Percentiles rank a stretch among this genome's conserved stretches.
phyloP scores from a whole-genome alignment of 2,888 invertebrate species.

The Autographa pulchrina region DNA sequence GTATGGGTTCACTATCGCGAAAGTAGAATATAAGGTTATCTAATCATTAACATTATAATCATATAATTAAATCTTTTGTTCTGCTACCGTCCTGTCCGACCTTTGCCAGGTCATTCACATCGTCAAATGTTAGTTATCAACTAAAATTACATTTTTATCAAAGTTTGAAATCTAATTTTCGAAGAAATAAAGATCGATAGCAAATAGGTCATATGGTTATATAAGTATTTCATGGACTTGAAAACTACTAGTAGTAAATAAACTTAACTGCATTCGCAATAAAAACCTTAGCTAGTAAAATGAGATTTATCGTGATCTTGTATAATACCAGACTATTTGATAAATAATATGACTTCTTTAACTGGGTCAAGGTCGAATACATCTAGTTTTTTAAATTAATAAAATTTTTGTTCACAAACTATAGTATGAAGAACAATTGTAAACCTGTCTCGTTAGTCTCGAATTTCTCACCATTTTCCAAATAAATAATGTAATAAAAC shows the following conservation, averaged over 20 bases:
- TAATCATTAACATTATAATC: conserved; percentile 4
- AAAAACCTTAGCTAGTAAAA: neutral
- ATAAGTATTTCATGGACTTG: no score
- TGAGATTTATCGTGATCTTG: neutral
- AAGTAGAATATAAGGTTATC: conserved; percentile 1
- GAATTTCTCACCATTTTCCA: neutral
- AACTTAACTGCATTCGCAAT: neutral
- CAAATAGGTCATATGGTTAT: no score
- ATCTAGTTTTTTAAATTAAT: no score
- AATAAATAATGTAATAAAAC: neutral
- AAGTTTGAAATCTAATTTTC: neutral
- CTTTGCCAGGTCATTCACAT: neutral
- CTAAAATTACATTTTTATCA: neutral
- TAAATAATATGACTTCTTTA: neutral
- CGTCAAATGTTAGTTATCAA: neutral
- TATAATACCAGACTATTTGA: neutral
- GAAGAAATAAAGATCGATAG: neutral
- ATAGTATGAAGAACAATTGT: neutral
- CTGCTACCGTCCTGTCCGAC: conserved; percentile 1
- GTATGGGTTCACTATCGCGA: neutral
- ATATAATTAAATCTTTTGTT: conserved; percentile 1
- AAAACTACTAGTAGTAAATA: neutral
- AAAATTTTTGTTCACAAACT: no score
- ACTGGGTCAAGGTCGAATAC: conserved; percentile 1
- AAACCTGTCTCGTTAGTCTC: neutral